Evolutionary conservation across 2,797 vertebrate species (phyloP).

Genomic region (Phaenicophaeus curvirostris): DNA sequence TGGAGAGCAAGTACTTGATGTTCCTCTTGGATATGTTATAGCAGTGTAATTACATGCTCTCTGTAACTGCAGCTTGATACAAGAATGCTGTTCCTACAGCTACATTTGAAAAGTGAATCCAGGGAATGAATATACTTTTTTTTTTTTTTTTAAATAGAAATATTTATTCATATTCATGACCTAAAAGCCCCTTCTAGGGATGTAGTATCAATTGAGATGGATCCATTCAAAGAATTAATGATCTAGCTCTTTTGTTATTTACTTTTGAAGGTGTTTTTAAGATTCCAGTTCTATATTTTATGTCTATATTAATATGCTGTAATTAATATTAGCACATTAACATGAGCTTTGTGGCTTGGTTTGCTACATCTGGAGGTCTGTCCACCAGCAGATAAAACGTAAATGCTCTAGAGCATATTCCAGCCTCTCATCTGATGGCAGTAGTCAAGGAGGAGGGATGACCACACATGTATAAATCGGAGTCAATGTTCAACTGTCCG

Average conservation of each 20-base stretch:
- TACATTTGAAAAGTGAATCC: background rate
- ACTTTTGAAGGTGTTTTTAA: background rate
- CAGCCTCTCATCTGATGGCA: background rate
- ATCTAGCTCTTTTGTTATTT: background rate
- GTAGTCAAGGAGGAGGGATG: background rate
- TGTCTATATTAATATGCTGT: background rate
- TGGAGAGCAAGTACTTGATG: constrained; percentile 79
- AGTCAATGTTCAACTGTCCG: background rate
- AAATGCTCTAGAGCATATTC: background rate
- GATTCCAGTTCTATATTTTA: background rate
- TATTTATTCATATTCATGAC: background rate
- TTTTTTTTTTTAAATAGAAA: background rate
- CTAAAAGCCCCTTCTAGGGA: background rate
- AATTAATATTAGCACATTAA: background rate
- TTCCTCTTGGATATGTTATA: background rate
- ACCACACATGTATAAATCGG: background rate
- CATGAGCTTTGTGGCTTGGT: background rate
- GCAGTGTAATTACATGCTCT: background rate
- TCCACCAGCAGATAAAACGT: background rate
- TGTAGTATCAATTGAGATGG: background rate
- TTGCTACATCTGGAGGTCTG: background rate
- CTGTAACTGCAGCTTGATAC: background rate
- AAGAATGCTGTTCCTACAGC: background rate
- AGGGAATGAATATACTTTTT: background rate
- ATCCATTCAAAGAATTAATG: background rate